Base-by-base conservation (phyloP, 2,888 invertebrate genomes). In the Netelia virgata region DNA sequence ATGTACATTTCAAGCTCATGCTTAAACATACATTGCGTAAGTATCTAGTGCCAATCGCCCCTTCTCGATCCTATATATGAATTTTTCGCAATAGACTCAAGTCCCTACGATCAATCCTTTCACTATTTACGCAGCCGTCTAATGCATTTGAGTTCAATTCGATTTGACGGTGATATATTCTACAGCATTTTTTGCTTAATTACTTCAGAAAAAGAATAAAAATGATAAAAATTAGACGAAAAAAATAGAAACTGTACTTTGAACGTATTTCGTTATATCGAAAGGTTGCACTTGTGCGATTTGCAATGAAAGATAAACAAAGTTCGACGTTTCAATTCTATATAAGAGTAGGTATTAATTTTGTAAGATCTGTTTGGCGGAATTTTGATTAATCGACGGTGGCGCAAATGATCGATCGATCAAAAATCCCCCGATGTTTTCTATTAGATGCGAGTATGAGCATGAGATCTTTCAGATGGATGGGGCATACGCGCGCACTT, bases 81-180 rank as follows among this genome's bases (percentile, higher is more conserved):
- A 76, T 68, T 87, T 89, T 87, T 88, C 87, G 90, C 87, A 88
- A 87, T 80, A 83, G 73, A 28, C 74, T 43, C 63, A 47, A 80
- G 69, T 75, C 50, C 79, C 20, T 82, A 64, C 28, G 68, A 70
- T 73, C 75, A 75, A 87, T 88, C 89, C 90, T 90, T 90, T 90
- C 90, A 90, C 91, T 88, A 84, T 87, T 84, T 83, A 69, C 74
- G 61, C 82, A 86, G 69, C 68, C 68, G 41, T 14, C 18, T 55
- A 41, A 55, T 14, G 36, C 79, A 28, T 41, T 47, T 11, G 50
- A 81, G 75, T 53, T 57, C 63, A 76, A 78, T 61, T 84, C 16
- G 69, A 82, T 70, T 73, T 28, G 64, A 69, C 73, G 81, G 77
- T 43, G 41, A 59, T 61, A 57, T 68, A 75, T 43, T 64, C 20